Percentiles rank a stretch among this genome's conserved stretches.
phyloP scores from a whole-genome alignment of 1,140 invertebrate genomes.

The Zaprionus tsacasi region DNA sequence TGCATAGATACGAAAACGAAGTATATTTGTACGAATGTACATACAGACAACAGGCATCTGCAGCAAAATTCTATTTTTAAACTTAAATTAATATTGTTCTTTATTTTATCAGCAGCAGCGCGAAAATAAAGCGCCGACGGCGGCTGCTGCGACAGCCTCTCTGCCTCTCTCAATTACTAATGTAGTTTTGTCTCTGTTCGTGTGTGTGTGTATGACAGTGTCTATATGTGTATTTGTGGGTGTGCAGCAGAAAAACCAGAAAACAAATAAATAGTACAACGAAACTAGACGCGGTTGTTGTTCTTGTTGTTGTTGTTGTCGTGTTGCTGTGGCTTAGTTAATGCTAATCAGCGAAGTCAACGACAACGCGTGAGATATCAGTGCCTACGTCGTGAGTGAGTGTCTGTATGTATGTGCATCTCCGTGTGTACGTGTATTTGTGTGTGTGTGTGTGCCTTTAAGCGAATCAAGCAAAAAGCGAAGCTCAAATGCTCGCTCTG shows the following conservation, averaged over 20 bases:
- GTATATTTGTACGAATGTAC: conserved; percentile 14
- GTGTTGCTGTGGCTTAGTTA: conserved; percentile 51
- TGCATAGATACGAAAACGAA: conserved; percentile 9
- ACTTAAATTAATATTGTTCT: conserved; percentile 83
- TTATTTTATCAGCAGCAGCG: conserved; percentile 79
- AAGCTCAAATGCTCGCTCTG: conserved; percentile 49
- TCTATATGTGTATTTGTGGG: conserved; percentile 22
- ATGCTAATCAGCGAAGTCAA: conserved; percentile 59
- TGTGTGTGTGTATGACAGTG: conserved; percentile 22
- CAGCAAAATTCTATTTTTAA: conserved; percentile 79
- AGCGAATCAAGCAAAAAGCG: conserved; percentile 46
- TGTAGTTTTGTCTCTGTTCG: conserved; percentile 10
- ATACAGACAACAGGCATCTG: conserved; percentile 76
- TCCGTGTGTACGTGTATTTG: background rate
- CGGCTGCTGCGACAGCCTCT: conserved; percentile 61
- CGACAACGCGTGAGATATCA: conserved; percentile 60
- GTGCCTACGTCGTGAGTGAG: conserved; percentile 35
- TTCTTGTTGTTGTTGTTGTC: conserved; percentile 20
- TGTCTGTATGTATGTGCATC: conserved; percentile 1
- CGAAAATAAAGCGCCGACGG: conserved; percentile 71
- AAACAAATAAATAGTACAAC: conserved; percentile 79
- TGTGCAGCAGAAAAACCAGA: conserved; percentile 58
- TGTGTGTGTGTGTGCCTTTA: conserved; percentile 8
- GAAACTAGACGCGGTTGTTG: conserved; percentile 64
- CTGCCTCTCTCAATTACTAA: conserved; percentile 15